Percentiles rank a stretch among this genome's conserved stretches.
These are phyloP conservation scores for Vireo griseus DNA, from an alignment of 2,797 vertebrate genomes.

Conservation along the genomic window DNA sequence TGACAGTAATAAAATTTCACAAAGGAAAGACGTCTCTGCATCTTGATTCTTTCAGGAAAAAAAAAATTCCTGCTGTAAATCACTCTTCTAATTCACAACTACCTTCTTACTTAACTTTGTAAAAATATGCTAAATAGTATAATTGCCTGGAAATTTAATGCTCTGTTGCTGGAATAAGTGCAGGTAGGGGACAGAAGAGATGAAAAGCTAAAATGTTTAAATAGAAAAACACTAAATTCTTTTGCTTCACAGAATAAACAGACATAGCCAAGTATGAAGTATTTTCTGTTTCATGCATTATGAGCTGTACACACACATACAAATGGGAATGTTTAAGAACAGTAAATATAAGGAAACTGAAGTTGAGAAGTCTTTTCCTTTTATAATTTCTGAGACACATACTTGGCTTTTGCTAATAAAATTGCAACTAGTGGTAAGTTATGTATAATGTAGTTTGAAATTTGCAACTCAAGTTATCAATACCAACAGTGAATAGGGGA, in stretches of 20 bases:
- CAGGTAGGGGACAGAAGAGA: neutral
- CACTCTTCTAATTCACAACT: neutral
- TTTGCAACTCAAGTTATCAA: neutral
- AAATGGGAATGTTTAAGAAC: neutral
- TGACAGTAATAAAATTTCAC: neutral
- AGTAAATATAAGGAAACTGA: neutral
- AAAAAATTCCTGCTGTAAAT: neutral
- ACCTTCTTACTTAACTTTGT: neutral
- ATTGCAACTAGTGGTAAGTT: neutral
- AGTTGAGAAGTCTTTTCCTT: neutral
- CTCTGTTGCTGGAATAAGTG: neutral
- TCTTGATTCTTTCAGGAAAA: neutral
- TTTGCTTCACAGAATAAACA: neutral
- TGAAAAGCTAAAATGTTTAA: neutral
- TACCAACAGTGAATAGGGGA: rapidly evolving
- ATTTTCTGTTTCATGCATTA: neutral
- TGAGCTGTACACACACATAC: neutral
- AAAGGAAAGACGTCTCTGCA: neutral
- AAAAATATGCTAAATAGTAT: neutral
- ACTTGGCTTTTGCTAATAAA: neutral
- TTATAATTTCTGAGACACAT: neutral
- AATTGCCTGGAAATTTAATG: neutral
- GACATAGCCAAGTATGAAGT: neutral
- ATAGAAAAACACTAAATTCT: neutral
- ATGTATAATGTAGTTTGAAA: neutral